Evolutionary conservation across 2,113 vertebrate genomes (phyloP).

Genomic region (Silurus meridionalis): DNA sequence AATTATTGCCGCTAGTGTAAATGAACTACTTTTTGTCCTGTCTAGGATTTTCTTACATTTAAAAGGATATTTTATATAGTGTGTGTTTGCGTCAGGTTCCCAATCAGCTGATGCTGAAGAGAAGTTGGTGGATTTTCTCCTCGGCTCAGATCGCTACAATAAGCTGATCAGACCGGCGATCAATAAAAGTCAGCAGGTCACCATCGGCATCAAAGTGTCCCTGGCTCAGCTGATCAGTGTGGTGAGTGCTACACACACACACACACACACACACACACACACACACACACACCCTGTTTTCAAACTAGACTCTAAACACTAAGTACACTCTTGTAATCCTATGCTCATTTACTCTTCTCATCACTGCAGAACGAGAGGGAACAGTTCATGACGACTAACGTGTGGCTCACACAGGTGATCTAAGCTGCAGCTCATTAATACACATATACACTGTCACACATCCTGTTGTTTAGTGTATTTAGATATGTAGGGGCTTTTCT

Average conservation of each 20-base stretch:
- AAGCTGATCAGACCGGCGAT: conserved; percentile 78
- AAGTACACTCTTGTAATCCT: not conserved
- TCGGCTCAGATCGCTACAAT: conserved; percentile 76
- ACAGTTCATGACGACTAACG: conserved; percentile 80
- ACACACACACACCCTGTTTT: not conserved
- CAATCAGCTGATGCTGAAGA: conserved; percentile 74
- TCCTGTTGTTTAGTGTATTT: not conserved
- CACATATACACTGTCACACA: not conserved
- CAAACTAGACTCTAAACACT: not conserved
- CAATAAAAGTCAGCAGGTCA: conserved; percentile 78
- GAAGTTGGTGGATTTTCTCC: conserved; percentile 72
- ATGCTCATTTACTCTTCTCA: conserved; percentile 3
- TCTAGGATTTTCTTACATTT: too few species aligned
- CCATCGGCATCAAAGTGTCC: conserved; percentile 78
- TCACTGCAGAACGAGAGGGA: conserved; percentile 75
- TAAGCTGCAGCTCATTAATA: not conserved
- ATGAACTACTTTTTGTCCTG: too few species aligned
- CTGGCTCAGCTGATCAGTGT: conserved; percentile 80
- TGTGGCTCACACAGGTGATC: conserved; percentile 78
- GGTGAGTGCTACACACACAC: conserved; percentile 57
- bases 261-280: conserved; percentile 18
- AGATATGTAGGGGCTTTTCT: not conserved
- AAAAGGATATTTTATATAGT: not conserved
- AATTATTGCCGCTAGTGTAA: too few species aligned
- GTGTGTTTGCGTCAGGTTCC: conserved; percentile 57